Evolutionary conservation across 2,888 invertebrate species (phyloP).

Genomic region (Drosophila rubida): DNA sequence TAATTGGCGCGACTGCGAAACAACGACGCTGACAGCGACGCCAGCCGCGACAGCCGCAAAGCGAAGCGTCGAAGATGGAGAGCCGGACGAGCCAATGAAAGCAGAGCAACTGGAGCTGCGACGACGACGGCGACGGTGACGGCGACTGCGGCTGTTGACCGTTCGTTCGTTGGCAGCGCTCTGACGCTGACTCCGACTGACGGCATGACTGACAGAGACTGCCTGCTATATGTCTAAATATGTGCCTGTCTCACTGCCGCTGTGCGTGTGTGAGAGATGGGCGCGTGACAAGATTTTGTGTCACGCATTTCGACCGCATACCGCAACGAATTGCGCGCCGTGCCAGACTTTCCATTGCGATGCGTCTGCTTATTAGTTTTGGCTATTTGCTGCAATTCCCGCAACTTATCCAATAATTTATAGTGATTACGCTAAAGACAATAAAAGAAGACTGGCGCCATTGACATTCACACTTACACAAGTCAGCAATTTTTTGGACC

Average conservation of each 20-base stretch:
- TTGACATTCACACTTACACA: too few species aligned
- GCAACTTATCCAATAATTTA: neutral
- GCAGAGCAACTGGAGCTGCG: slow-evolving; percentile 27
- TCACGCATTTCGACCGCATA: slow-evolving; percentile 22
- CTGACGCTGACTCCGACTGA: slow-evolving; percentile 6
- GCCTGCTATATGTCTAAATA: slow-evolving; percentile 24
- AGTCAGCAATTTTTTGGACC: too few species aligned
- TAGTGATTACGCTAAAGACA: too few species aligned
- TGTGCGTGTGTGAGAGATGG: slow-evolving; percentile 27
- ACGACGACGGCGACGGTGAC: neutral
- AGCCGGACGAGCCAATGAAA: slow-evolving; percentile 31
- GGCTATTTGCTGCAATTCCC: neutral
- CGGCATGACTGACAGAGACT: slow-evolving; percentile 41
- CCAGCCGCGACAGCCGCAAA: slow-evolving; percentile 23
- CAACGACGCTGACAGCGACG: slow-evolving; percentile 51
- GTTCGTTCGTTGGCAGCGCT: slow-evolving; percentile 15
- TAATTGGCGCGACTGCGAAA: slow-evolving; percentile 72
- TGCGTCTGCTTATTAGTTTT: slow-evolving; percentile 11
- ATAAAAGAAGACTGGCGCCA: too few species aligned
- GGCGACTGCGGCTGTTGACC: slow-evolving; percentile 59
- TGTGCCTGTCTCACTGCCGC: neutral
- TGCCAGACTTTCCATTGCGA: slow-evolving; percentile 8
- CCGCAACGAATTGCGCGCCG: slow-evolving; percentile 14
- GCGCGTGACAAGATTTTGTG: slow-evolving; percentile 34
- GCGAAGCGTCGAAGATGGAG: neutral